Evolutionary conservation across 2,113 vertebrate species (phyloP).

Genomic region (Pardalotus punctatus): DNA sequence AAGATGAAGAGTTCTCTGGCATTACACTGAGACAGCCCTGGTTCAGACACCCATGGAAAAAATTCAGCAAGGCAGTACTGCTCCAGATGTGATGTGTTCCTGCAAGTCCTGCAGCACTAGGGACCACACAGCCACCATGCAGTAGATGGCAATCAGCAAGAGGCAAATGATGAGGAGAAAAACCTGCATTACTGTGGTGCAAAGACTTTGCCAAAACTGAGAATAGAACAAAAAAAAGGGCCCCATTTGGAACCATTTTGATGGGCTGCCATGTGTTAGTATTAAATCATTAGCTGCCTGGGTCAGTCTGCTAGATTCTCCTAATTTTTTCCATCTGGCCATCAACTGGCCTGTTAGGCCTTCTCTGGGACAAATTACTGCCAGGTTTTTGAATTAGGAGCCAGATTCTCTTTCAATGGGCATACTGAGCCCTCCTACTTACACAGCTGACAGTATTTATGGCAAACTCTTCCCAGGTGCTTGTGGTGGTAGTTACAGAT

Average conservation of each 20-base stretch:
- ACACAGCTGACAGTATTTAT: neutral
- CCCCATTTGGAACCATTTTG: neutral
- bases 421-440: neutral
- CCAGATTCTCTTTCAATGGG: neutral
- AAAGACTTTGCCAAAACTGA: neutral
- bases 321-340: neutral
- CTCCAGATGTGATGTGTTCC: neutral
- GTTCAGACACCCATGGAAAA: neutral
- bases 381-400: neutral
- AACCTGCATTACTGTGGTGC: neutral
- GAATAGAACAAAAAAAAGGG: rapidly evolving
- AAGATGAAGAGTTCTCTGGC: neutral
- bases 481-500: neutral
- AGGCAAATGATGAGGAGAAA: neutral
- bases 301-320: neutral
- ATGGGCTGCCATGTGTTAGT: neutral
- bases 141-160: neutral
- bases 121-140: neutral
- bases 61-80: neutral
- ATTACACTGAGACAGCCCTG: neutral
- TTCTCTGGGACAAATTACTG: neutral
- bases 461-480: neutral
- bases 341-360: neutral
- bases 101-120: neutral
- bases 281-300: neutral